These are phyloP conservation scores for Periparus ater DNA, from an alignment of 2,797 vertebrate species.

Conservation along the genomic window DNA sequence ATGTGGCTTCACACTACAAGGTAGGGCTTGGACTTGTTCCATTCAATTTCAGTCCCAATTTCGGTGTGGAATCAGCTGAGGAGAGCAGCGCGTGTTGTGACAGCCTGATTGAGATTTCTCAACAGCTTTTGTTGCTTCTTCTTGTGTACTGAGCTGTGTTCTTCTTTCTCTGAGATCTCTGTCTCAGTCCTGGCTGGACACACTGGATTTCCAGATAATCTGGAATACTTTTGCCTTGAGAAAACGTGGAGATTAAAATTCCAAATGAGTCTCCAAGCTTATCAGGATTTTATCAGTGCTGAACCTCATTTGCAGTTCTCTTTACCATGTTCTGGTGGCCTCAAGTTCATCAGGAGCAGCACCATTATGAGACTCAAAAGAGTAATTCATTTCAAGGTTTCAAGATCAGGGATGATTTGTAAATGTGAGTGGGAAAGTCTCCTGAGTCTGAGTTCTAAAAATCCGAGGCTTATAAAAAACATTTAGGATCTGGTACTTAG, in stretches of 20 bases:
- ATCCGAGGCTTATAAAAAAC: neutral
- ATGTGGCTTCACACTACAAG: conserved; percentile 98
- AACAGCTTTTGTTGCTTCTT: neutral
- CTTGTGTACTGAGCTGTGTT: neutral
- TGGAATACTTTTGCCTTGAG: neutral
- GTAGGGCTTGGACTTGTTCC: conserved; percentile 62
- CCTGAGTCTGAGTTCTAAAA: neutral
- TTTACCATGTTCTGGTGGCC: neutral
- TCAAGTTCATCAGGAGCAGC: neutral
- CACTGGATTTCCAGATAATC: neutral
- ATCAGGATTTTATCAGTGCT: neutral
- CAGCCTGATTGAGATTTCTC: neutral
- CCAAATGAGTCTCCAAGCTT: neutral
- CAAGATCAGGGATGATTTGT: neutral
- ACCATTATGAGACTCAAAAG: neutral
- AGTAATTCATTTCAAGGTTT: neutral
- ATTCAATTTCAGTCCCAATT: neutral
- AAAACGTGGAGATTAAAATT: neutral
- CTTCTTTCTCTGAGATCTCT: neutral
- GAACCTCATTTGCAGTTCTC: neutral
- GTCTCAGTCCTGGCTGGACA: neutral
- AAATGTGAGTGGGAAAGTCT: neutral
- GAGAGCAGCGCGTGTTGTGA: neutral
- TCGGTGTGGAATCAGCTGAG: neutral
- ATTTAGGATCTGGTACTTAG: neutral